Conservation (phyloP, 2,797 vertebrate genomes). For the Malurus splendens region DNA sequence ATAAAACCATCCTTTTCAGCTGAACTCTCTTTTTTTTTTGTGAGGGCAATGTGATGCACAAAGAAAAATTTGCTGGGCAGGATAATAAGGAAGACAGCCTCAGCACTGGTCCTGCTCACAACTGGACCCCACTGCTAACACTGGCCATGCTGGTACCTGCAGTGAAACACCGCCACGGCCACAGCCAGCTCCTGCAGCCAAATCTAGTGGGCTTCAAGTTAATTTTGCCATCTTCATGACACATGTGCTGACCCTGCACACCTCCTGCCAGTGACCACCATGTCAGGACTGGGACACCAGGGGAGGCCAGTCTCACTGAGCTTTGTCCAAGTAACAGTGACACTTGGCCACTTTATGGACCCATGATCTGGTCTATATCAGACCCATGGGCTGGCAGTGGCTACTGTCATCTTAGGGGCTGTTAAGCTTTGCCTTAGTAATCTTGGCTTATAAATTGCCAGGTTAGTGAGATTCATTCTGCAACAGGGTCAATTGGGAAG, state of each 20-base stretch:
- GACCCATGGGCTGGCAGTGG: background rate
- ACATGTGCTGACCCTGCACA: background rate
- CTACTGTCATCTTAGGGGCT: background rate
- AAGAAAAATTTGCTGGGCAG: background rate
- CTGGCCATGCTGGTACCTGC: accelerated
- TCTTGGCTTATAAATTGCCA: background rate
- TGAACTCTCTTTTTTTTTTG: background rate
- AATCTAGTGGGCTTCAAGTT: background rate
- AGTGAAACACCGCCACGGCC: background rate
- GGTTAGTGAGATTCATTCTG: background rate
- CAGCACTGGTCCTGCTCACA: background rate
- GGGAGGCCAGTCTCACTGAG: background rate
- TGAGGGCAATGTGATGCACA: background rate
- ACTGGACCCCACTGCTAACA: background rate
- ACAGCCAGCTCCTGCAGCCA: background rate
- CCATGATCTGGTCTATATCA: background rate
- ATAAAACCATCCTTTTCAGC: background rate
- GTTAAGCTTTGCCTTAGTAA: background rate
- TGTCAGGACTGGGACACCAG: background rate
- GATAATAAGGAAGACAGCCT: background rate
- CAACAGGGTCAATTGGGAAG: background rate
- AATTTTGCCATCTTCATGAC: background rate
- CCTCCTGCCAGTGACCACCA: background rate
- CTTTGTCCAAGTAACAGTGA: background rate
- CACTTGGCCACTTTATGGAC: background rate